phyloP scores from a whole-genome alignment of 1,140 invertebrate species.

The Caenorhabditis brenneri region DNA sequence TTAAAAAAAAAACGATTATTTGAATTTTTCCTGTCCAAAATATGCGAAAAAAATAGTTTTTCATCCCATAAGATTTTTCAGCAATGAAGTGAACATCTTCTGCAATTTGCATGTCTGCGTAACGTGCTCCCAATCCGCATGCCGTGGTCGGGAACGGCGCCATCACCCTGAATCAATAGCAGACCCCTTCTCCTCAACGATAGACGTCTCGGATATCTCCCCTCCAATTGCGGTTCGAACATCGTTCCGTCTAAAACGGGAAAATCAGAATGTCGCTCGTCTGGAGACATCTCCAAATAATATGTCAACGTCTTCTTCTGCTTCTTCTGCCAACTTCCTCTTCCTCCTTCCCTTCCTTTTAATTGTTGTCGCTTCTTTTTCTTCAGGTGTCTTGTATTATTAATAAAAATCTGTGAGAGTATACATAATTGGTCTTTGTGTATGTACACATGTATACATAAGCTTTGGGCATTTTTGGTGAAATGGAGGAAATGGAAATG shows the following conservation, averaged over 20 bases:
- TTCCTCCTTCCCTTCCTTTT: neutral
- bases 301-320: neutral
- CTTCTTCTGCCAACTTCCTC: neutral
- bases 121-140: conserved; percentile 29
- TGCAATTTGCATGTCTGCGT: conserved; percentile 58
- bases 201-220: conserved; percentile 2
- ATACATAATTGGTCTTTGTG: neutral
- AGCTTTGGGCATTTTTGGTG: too few relatives aligned
- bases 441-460: neutral
- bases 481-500: too few relatives aligned
- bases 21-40: too few relatives aligned
- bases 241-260: conserved; percentile 47
- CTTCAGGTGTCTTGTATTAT: conserved; percentile 20
- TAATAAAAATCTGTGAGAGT: conserved; percentile 3
- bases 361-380: conserved; percentile 10
- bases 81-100: conserved; percentile 61
- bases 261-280: neutral
- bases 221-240: conserved; percentile 33
- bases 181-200: neutral
- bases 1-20: too few relatives aligned
- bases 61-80: too few relatives aligned
- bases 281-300: too few relatives aligned
- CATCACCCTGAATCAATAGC: neutral
- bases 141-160: conserved; percentile 5
- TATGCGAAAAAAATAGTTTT: too few relatives aligned